A percentile compares a stretch with the other conserved stretches of the same genome.
These are phyloP conservation scores for Vombatus ursinus DNA, from an alignment of 2,113 vertebrate species.

Conservation along the genomic window DNA sequence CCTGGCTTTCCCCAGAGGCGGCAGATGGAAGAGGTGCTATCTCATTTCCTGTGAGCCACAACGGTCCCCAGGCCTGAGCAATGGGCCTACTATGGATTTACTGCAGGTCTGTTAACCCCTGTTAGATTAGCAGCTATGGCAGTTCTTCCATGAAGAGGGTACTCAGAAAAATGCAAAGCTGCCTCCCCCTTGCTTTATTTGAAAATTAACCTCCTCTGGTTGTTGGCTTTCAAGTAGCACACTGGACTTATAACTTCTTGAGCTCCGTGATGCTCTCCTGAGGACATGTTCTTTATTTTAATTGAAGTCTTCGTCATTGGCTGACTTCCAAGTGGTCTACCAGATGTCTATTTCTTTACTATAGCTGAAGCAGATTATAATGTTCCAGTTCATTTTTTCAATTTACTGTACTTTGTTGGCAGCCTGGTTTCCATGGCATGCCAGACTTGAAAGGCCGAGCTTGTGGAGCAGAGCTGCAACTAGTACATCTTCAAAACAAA, in stretches of 20 bases:
- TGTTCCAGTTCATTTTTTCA: constrained; percentile 83
- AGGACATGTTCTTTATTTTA: constrained; percentile 88
- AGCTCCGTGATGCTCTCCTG: constrained; percentile 81
- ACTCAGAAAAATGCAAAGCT: constrained; percentile 49
- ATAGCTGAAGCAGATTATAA: constrained; percentile 83
- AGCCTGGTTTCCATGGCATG: constrained; percentile 82
- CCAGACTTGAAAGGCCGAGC: constrained; percentile 80
- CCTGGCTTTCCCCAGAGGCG: background rate
- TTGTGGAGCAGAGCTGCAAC: constrained; percentile 54
- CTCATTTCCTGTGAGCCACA: no score
- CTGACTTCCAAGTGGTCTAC: constrained; percentile 86
- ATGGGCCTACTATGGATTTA: background rate
- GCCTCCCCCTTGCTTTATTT: constrained; percentile 58
- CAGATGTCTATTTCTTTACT: constrained; percentile 87
- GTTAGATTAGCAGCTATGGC: constrained; percentile 41
- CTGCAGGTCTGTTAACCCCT: background rate
- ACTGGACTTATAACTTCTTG: constrained; percentile 80
- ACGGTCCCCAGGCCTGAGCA: background rate
- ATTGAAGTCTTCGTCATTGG: constrained; percentile 85
- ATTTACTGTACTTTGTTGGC: constrained; percentile 78
- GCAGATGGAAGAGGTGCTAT: background rate
- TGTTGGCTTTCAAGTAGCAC: constrained; percentile 79
- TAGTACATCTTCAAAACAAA: constrained; percentile 39
- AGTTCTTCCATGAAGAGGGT: background rate
- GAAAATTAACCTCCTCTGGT: constrained; percentile 64